Conservation (phyloP, 1,140 invertebrate species). For the Drosophila pruinosa region DNA sequence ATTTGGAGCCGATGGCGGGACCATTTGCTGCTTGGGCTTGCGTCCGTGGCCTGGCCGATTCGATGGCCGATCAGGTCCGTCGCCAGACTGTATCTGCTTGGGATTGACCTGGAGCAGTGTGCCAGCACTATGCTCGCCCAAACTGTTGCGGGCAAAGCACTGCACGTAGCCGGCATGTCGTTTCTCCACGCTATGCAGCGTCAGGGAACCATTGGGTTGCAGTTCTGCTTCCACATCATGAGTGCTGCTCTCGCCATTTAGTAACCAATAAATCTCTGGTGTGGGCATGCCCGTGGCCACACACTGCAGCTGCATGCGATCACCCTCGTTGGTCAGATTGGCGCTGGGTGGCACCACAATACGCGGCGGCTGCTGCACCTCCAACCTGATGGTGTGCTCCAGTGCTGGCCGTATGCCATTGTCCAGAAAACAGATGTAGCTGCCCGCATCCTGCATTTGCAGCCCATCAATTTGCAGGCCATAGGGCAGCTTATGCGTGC, state of each 20-base stretch:
- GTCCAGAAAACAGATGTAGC: constrained; percentile 87
- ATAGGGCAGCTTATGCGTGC: constrained; percentile 82
- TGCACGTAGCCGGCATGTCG: constrained; percentile 94
- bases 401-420: constrained; percentile 82
- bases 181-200: constrained; percentile 88
- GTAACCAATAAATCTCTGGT: constrained; percentile 91
- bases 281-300: constrained; percentile 87
- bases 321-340: constrained; percentile 86
- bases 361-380: constrained; percentile 85
- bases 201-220: constrained; percentile 84
- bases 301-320: constrained; percentile 87
- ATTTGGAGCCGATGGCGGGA: constrained; percentile 93
- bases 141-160: constrained; percentile 92
- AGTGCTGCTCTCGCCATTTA: constrained; percentile 89
- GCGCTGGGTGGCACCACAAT: constrained; percentile 85
- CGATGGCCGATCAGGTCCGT: background rate
- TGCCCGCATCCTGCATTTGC: constrained; percentile 86
- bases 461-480: constrained; percentile 87
- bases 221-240: constrained; percentile 84
- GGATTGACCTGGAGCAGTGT: constrained; percentile 89
- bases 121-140: constrained; percentile 87
- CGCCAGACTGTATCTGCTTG: constrained; percentile 85
- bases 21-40: constrained; percentile 83
- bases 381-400: constrained; percentile 83
- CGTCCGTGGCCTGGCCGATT: background rate